A percentile compares a stretch with the other conserved stretches of the same genome.
Evolutionary conservation across 2,113 vertebrate species (phyloP).

Genomic region (Hymenochirus boettgeri): DNA sequence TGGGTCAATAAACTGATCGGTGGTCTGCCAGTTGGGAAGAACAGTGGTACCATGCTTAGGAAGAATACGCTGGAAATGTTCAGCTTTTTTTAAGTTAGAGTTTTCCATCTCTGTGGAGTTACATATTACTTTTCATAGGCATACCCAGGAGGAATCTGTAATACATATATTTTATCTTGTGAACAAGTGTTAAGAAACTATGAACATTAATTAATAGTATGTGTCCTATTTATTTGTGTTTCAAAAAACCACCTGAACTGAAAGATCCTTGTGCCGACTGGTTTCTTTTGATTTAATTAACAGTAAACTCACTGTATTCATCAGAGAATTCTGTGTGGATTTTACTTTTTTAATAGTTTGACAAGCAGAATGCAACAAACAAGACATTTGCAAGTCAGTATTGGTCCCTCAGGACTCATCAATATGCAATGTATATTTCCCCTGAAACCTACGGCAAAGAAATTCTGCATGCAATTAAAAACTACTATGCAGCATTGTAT

Average conservation of each 20-base stretch:
- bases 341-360: slow-evolving; percentile 54
- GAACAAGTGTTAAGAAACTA: slow-evolving; percentile 5
- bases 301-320: slow-evolving; percentile 42
- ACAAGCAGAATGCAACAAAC: slow-evolving; percentile 54
- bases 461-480: slow-evolving; percentile 52
- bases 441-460: slow-evolving; percentile 42
- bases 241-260: slow-evolving; percentile 3
- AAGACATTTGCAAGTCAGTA: slow-evolving; percentile 50
- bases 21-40: no score
- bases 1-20: no score
- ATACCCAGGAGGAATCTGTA: slow-evolving; percentile 9
- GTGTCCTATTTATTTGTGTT: slow-evolving; percentile 10
- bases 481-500: slow-evolving; percentile 41
- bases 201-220: slow-evolving; percentile 1
- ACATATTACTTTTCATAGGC: slow-evolving; percentile 13
- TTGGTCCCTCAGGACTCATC: slow-evolving; percentile 50
- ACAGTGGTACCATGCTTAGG: no score
- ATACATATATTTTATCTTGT: slow-evolving; percentile 1
- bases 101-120: slow-evolving; percentile 3
- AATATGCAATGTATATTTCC: slow-evolving; percentile 51
- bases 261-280: slow-evolving; percentile 26
- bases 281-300: slow-evolving; percentile 55
- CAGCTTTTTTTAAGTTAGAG: no score
- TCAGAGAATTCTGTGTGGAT: slow-evolving; percentile 45
- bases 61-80: no score